Evolutionary conservation across 1,140 invertebrate species (phyloP).

Genomic region (Caenorhabditis tropicalis): DNA sequence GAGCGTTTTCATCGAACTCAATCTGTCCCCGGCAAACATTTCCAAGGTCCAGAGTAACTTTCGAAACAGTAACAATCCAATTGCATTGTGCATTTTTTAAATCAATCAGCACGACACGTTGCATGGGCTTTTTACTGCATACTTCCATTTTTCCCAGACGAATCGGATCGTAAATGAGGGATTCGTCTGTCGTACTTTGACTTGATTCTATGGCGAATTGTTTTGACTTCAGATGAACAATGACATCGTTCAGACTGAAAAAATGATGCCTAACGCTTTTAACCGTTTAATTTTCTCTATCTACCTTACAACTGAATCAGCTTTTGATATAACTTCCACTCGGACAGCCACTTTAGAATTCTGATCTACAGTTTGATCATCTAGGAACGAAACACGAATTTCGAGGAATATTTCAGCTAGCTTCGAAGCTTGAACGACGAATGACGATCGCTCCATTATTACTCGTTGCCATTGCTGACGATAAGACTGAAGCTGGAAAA

Average conservation of each 20-base stretch:
- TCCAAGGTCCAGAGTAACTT: neutral
- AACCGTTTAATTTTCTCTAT: neutral
- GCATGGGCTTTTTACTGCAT: neutral
- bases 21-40: neutral
- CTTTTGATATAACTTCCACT: neutral
- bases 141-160: neutral
- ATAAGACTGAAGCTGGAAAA: neutral
- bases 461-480: neutral
- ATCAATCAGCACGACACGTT: neutral
- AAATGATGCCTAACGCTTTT: neutral
- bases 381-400: neutral
- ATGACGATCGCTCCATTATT: neutral
- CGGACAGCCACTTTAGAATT: neutral
- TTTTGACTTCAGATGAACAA: neutral
- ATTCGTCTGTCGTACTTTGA: neutral
- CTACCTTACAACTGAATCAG: neutral
- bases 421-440: neutral
- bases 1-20: constrained; percentile 31
- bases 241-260: neutral
- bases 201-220: neutral
- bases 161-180: neutral
- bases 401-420: neutral
- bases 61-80: neutral
- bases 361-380: neutral
- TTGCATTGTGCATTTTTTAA: neutral